A percentile compares a stretch with the other conserved stretches of the same genome.
These are phyloP conservation scores for Capreolus pygargus DNA, from an alignment of 2,113 vertebrate genomes.

Conservation along the genomic window DNA sequence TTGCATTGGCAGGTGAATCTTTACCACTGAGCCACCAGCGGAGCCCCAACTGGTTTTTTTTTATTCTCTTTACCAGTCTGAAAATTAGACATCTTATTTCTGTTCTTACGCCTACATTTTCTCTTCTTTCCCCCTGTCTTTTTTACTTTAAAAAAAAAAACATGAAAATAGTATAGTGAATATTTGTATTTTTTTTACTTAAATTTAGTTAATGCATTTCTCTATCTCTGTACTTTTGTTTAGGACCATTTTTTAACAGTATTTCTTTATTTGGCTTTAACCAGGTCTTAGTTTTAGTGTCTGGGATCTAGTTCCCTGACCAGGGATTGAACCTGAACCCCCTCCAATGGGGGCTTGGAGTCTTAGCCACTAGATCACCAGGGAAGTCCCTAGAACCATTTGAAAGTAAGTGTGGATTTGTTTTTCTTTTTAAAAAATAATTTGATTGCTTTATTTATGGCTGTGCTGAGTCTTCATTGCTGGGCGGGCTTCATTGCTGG, in stretches of 20 bases:
- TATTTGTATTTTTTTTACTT: not conserved
- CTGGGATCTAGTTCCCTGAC: not conserved
- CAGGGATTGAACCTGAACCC: not conserved
- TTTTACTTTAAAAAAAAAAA: conserved; percentile 7
- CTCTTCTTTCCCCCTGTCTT: not conserved
- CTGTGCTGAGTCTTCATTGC: not conserved
- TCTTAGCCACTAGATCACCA: not conserved
- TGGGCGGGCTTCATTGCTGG: not conserved
- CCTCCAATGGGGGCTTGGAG: not conserved
- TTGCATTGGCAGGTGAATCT: not conserved
- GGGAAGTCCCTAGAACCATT: not conserved
- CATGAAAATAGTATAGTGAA: not conserved
- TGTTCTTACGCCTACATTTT: not conserved
- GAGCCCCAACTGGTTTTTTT: not conserved
- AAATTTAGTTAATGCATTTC: not conserved
- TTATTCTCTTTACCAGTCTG: not conserved
- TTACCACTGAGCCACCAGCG: not conserved
- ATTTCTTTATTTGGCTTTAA: not conserved
- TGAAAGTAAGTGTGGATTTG: not conserved
- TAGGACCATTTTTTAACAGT: not conserved
- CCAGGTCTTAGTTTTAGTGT: not conserved
- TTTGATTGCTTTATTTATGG: not conserved
- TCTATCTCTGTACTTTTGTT: not conserved
- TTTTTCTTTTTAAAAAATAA: not conserved
- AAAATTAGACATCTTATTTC: not conserved